Evolutionary conservation across 2,113 vertebrate species (phyloP).

Genomic region (Rhinopomastus cyanomelas): DNA sequence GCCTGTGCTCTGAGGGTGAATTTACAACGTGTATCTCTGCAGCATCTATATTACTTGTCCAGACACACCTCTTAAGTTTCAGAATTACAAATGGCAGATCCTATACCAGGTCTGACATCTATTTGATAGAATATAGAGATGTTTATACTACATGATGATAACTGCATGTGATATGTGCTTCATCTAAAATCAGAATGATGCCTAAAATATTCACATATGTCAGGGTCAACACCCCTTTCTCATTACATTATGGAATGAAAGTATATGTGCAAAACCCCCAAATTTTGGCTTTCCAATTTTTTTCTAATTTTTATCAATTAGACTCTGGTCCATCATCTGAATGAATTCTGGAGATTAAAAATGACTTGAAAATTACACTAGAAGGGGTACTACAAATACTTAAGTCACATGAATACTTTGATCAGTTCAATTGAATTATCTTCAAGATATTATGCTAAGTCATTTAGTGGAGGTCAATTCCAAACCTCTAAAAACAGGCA

Average conservation of each 20-base stretch:
- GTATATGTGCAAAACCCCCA: not conserved
- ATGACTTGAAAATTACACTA: not conserved
- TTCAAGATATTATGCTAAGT: not conserved
- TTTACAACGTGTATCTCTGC: slow-evolving; percentile 17
- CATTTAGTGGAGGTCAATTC: not conserved
- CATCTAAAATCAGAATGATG: slow-evolving; percentile 1
- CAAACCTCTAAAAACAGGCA: not conserved
- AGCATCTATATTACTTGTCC: slow-evolving; percentile 40
- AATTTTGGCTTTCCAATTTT: not conserved
- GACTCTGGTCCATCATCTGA: not conserved
- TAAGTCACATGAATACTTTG: not conserved
- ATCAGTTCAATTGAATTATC: not conserved
- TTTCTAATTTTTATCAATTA: not conserved
- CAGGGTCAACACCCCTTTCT: not conserved
- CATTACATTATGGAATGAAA: not conserved
- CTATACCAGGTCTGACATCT: not conserved
- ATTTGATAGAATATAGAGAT: slow-evolving; percentile 29
- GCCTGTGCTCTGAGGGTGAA: not conserved
- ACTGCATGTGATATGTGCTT: not conserved
- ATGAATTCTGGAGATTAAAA: not conserved
- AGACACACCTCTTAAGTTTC: slow-evolving; percentile 16
- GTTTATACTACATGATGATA: slow-evolving; percentile 20
- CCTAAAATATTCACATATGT: not conserved
- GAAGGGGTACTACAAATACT: not conserved
- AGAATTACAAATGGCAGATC: slow-evolving; percentile 52